Conservation (phyloP, 2,797 vertebrate genomes). For the Lophius americanus region DNA sequence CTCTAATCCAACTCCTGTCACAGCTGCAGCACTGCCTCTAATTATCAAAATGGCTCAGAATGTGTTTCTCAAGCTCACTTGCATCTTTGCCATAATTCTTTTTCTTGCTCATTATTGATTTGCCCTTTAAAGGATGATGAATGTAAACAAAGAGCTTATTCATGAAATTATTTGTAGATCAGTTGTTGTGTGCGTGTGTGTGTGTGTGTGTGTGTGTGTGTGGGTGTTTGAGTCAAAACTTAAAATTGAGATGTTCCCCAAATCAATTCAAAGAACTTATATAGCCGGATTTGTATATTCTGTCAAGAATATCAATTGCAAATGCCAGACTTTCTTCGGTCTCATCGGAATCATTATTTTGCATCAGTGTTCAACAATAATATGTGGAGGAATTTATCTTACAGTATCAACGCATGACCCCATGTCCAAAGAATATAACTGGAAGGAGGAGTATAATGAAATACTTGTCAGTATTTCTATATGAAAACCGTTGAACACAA, state of each 20-base stretch:
- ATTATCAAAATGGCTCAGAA: slow-evolving; percentile 18
- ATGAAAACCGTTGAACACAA: slow-evolving; percentile 15
- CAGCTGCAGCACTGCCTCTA: neutral
- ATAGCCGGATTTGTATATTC: too few species aligned
- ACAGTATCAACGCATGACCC: slow-evolving; percentile 7
- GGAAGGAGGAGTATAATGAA: too few species aligned
- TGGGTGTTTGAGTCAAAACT: too few species aligned
- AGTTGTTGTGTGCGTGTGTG: too few species aligned
- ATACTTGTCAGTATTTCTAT: slow-evolving; percentile 18
- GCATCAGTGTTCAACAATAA: slow-evolving; percentile 19
- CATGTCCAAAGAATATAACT: too few species aligned
- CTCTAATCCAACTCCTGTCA: neutral
- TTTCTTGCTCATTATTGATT: slow-evolving; percentile 17
- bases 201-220: too few species aligned
- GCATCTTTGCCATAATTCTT: slow-evolving; percentile 10
- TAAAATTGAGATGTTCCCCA: neutral
- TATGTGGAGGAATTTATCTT: slow-evolving; percentile 20
- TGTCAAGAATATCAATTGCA: slow-evolving; percentile 11
- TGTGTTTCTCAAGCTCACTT: neutral
- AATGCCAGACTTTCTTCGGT: slow-evolving; percentile 35
- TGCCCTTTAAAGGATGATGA: slow-evolving; percentile 22
- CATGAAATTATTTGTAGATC: neutral
- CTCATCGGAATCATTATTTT: slow-evolving; percentile 46
- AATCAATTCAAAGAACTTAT: slow-evolving; percentile 9
- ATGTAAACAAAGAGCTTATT: slow-evolving; percentile 26